Conservation (phyloP, 2,888 invertebrate species). For the Caenorhabditis doughertyi region DNA sequence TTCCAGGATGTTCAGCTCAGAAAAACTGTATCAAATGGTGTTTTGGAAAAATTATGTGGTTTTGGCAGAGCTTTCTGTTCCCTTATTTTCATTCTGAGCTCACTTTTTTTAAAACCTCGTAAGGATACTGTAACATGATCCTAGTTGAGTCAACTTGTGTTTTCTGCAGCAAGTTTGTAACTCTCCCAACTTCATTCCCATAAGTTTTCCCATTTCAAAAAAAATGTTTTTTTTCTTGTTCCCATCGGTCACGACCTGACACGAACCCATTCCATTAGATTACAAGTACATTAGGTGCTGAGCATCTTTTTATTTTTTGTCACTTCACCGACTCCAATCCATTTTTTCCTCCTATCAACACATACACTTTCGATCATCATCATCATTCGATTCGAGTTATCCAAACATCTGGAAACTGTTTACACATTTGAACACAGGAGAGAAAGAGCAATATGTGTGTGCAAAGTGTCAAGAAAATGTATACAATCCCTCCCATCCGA, state of each 20-base stretch:
- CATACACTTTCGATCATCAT: constrained; percentile 12
- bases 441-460: neutral
- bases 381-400: neutral
- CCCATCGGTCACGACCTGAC: constrained; percentile 35
- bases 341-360: constrained; percentile 26
- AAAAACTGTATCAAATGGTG: too few relatives aligned
- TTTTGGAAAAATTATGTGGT: too few relatives aligned
- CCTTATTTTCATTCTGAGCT: too few relatives aligned
- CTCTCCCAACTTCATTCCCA: too few relatives aligned
- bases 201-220: neutral
- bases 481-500: constrained; percentile 13
- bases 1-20: too few relatives aligned
- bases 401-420: constrained; percentile 52
- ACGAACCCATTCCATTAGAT: constrained; percentile 40
- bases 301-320: neutral
- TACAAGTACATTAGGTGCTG: constrained; percentile 43
- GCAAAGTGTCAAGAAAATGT: constrained; percentile 57
- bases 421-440: constrained; percentile 23
- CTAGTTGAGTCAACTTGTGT: too few relatives aligned
- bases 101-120: too few relatives aligned
- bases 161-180: too few relatives aligned
- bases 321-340: constrained; percentile 22
- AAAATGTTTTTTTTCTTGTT: neutral
- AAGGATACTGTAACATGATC: too few relatives aligned
- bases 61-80: too few relatives aligned